Conservation (phyloP, 2,797 vertebrate genomes). For the Cichlasoma orientale region DNA sequence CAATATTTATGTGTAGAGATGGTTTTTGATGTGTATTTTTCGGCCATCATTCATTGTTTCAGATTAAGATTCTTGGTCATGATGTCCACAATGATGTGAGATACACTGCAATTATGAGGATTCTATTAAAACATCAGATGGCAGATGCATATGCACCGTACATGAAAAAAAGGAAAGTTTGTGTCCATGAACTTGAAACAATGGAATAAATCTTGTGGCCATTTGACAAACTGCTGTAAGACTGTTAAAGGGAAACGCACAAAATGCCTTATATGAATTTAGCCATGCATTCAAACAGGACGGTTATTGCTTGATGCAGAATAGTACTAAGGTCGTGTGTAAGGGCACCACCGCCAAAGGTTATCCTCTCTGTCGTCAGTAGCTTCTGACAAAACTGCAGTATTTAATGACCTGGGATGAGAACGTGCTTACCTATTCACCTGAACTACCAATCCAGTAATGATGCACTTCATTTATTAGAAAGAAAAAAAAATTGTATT, state of each 20-base stretch:
- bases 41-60: not conserved
- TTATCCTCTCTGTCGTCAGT: not conserved
- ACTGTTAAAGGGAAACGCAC: not conserved
- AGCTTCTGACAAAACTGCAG: no score
- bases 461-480: not conserved
- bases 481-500: not conserved
- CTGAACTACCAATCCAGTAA: not conserved
- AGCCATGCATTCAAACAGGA: not conserved
- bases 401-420: not conserved
- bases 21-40: not conserved
- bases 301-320: not conserved
- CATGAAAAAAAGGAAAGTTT: not conserved
- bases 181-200: fast-evolving
- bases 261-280: not conserved
- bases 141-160: not conserved
- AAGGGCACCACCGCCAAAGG: no score
- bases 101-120: not conserved
- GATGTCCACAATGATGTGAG: not conserved
- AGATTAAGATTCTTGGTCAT: not conserved
- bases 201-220: not conserved
- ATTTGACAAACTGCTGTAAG: not conserved
- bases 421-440: not conserved
- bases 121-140: not conserved
- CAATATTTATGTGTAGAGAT: not conserved
- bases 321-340: not conserved